Percentiles rank a stretch among this genome's conserved stretches.
Conservation (phyloP, 2,888 invertebrate species). For the Phengaris alcon region DNA sequence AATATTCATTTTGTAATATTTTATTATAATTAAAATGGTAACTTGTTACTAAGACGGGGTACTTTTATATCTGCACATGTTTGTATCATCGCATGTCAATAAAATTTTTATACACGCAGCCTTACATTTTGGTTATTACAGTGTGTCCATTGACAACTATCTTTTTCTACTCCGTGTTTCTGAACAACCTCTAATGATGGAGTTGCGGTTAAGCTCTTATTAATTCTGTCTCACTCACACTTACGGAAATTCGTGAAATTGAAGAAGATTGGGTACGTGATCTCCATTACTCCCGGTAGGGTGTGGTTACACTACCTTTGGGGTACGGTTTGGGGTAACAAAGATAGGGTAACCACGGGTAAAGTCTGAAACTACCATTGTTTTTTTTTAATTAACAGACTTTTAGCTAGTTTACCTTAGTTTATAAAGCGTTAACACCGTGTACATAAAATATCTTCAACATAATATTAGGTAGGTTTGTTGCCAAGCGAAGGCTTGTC, state of each 20-base stretch:
- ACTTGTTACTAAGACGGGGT: no score
- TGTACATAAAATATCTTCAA: no score
- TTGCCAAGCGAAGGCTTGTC: no score
- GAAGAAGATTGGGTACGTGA: slow-evolving; percentile 70
- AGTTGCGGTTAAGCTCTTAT: slow-evolving; percentile 72
- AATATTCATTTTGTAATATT: no score
- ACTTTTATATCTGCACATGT: background rate
- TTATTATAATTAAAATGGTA: no score
- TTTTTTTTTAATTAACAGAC: background rate
- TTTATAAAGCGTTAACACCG: background rate
- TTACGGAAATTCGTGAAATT: slow-evolving; percentile 51
- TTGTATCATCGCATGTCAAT: background rate
- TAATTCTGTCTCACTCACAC: slow-evolving; percentile 68
- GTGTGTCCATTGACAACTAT: slow-evolving; percentile 40
- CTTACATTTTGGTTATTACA: slow-evolving; percentile 35
- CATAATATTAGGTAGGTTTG: no score
- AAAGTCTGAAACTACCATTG: background rate
- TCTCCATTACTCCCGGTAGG: slow-evolving; percentile 65
- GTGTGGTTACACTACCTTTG: no score
- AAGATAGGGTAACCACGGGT: slow-evolving; percentile 18
- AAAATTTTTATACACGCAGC: background rate
- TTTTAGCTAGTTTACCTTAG: background rate
- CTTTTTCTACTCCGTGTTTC: slow-evolving; percentile 42
- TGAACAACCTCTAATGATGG: slow-evolving; percentile 70
- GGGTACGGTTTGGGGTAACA: slow-evolving; percentile 37